Conservation (phyloP, 2,888 invertebrate genomes). For the Limnephilus auricula region DNA sequence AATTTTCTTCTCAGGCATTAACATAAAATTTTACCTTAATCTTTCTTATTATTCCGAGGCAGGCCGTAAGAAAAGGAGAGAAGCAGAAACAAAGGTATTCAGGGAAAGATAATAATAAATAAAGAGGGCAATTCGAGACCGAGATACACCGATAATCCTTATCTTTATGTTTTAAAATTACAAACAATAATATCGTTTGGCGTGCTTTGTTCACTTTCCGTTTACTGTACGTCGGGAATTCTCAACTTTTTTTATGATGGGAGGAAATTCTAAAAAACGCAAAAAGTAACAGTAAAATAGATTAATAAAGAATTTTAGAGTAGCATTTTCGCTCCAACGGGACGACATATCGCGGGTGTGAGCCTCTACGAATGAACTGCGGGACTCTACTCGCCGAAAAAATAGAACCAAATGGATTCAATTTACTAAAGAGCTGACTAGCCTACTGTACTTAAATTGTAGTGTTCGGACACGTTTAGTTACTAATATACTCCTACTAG, state of each 20-base stretch:
- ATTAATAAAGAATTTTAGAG: too few species aligned
- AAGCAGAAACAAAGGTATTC: slow-evolving; percentile 30
- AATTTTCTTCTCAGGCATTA: background rate
- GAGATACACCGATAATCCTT: slow-evolving; percentile 41
- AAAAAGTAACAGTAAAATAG: background rate
- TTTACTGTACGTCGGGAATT: background rate
- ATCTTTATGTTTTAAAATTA: slow-evolving; percentile 47
- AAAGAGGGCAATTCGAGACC: slow-evolving; percentile 18
- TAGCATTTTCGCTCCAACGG: too few species aligned
- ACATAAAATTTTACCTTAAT: slow-evolving; percentile 4
- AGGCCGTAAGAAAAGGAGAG: slow-evolving; percentile 14
- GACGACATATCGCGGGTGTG: too few species aligned
- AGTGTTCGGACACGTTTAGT: too few species aligned
- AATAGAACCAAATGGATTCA: too few species aligned
- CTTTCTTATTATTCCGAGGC: slow-evolving; percentile 19
- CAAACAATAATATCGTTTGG: slow-evolving; percentile 27
- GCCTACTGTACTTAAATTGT: too few species aligned
- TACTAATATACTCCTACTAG: too few species aligned
- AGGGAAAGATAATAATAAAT: slow-evolving; percentile 30
- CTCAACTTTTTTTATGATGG: background rate
- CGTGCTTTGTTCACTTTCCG: slow-evolving; percentile 22
- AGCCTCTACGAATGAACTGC: too few species aligned
- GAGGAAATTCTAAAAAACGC: background rate
- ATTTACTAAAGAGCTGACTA: too few species aligned
- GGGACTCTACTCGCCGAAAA: too few species aligned